phyloP scores from a whole-genome alignment of 23 tunicate species.

The Ciona savignyi region DNA sequence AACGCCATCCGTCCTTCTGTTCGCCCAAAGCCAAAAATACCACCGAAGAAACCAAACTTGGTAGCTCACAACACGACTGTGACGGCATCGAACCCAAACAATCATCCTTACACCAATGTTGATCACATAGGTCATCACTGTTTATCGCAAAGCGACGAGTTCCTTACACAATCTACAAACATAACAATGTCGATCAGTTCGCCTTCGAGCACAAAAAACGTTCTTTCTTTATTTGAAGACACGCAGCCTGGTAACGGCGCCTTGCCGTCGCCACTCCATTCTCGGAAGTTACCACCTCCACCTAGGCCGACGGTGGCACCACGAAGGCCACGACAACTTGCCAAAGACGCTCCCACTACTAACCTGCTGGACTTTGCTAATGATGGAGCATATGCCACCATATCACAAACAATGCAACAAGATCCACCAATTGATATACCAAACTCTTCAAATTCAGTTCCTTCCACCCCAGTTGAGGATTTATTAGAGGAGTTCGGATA shows the following conservation, averaged over 20 bases:
- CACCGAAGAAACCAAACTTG: constrained; percentile 13
- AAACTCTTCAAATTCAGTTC: background rate
- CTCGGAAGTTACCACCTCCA: constrained; percentile 35
- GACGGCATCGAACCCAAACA: background rate
- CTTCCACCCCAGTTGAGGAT: background rate
- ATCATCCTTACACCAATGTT: background rate
- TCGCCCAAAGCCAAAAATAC: constrained; percentile 22
- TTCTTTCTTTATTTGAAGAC: background rate
- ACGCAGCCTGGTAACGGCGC: background rate
- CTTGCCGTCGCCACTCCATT: constrained; percentile 1
- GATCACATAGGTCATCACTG: background rate
- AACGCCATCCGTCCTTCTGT: background rate
- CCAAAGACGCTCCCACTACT: background rate
- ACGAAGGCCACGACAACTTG: background rate
- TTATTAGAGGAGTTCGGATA: constrained; percentile 1
- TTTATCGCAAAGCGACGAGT: background rate
- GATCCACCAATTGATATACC: background rate
- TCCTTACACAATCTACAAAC: background rate
- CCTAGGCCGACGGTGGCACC: constrained; percentile 19
- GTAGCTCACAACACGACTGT: background rate
- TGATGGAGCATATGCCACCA: background rate
- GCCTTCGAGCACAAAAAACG: background rate
- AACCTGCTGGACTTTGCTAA: background rate
- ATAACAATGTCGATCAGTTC: background rate
- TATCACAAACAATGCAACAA: no score